Conservation (phyloP, 2,113 vertebrate species). For the Actinemys pallida region DNA sequence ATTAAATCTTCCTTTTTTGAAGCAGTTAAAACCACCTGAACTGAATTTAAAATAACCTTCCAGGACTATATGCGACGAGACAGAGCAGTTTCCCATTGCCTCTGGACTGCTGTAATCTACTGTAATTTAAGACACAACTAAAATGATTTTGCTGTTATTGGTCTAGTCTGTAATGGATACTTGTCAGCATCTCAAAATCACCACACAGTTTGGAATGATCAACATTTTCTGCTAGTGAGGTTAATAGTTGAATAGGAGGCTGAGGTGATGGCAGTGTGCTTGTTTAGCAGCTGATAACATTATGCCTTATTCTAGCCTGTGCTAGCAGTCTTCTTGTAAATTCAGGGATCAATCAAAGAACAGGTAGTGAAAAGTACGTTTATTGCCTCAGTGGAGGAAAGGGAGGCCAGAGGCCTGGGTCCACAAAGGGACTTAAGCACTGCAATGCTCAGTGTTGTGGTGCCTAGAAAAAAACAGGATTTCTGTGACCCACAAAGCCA, state of each 20-base stretch:
- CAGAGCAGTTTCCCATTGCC: neutral
- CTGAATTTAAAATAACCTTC: neutral
- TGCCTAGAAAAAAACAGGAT: neutral
- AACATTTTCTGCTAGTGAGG: slow-evolving; percentile 4
- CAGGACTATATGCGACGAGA: neutral
- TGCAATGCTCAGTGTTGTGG: neutral
- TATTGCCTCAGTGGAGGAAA: neutral
- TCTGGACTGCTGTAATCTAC: neutral
- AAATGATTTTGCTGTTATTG: slow-evolving; percentile 4
- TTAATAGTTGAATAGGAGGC: slow-evolving; percentile 17
- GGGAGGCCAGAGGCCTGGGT: neutral
- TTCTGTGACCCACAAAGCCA: neutral
- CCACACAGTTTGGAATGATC: accelerated
- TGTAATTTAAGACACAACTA: neutral
- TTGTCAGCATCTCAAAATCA: neutral
- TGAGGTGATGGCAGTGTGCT: slow-evolving; percentile 19
- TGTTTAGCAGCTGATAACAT: slow-evolving; percentile 30
- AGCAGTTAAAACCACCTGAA: accelerated
- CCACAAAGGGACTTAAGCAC: neutral
- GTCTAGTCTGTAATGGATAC: slow-evolving; percentile 12
- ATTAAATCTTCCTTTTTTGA: neutral
- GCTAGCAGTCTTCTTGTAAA: slow-evolving; percentile 14
- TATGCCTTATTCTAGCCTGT: neutral
- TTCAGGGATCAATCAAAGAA: slow-evolving; percentile 8
- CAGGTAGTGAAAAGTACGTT: neutral